Evolutionary conservation across 1,140 invertebrate species (phyloP), one percentile per base, ranked within the genome.

Genomic region (Aplysia californica): DNA sequence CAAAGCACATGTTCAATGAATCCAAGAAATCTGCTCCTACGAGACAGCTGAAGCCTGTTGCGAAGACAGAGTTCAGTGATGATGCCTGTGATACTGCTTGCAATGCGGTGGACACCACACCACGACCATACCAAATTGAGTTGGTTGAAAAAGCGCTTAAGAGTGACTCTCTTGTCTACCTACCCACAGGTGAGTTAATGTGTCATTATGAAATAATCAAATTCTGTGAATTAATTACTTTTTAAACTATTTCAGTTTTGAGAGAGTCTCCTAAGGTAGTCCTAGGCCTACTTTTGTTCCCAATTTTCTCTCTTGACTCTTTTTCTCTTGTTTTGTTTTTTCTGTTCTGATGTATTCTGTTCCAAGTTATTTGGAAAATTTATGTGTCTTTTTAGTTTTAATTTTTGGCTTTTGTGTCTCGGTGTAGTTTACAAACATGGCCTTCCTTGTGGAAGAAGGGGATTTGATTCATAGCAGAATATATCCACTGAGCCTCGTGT

Each of bases 101-200:
- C 36, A 23, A 73, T 0, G 10, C 79, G 5, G 81, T 80, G 0
- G 64, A 75, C 15, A 81, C 77, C 21, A 78, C 36, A 29, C 85
- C 86, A 5, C 80, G 87, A 41, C 71, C 26, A 31, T 89, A 87
- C 64, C 87, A 89, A 65, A 56, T 82, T 38, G 86, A 89, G 41
- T 76, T 89, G 15, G 85, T 83, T 65, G 55, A 56, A 20, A 87
- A 85, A 75, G 77, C 84, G 0, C 80, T 85, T 80, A 71, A 70
- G 3, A 67, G 64, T 23, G 85, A 89, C 74, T 80, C 75, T 55
- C 79, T 89, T 10, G 77, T 83, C 65, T 89, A 87, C 71, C 79
- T 89, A 41, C 87, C 87, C 55, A 89, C 87, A 80, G 87, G 87
- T 87, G 59, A 81, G 74, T 65, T 20, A 39, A 21, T 21, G n/a